Percentiles rank a stretch among this genome's conserved stretches.
phyloP scores from a whole-genome alignment of 2,797 vertebrate genomes.

The Melanotaenia pygmaea region DNA sequence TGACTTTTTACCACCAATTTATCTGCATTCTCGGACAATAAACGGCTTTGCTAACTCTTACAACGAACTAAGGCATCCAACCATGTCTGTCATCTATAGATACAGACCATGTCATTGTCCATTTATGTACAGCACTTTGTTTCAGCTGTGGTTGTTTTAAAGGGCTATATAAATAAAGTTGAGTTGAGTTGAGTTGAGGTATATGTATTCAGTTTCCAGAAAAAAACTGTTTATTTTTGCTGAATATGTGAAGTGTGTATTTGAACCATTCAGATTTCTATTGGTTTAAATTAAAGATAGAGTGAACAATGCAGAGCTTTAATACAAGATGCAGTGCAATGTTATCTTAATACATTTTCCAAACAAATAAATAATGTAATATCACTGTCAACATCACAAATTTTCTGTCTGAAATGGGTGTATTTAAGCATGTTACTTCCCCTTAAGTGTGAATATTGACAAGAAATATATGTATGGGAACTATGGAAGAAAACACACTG shows the following conservation, averaged over 20 bases:
- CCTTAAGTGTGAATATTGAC: not conserved
- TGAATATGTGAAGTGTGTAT: not conserved
- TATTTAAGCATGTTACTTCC: not conserved
- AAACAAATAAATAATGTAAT: not conserved
- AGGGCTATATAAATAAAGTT: too few species aligned
- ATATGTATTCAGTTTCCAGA: not conserved
- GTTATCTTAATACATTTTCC: not conserved
- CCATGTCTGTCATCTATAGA: not conserved
- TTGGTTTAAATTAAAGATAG: not conserved
- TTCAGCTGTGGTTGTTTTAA: too few species aligned
- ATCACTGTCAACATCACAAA: not conserved
- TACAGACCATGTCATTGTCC: too few species aligned
- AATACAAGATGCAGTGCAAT: not conserved
- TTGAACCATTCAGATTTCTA: not conserved
- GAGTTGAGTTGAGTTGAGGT: too few species aligned
- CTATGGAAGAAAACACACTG: constrained; percentile 36
- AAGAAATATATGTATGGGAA: constrained; percentile 23
- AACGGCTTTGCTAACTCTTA: not conserved
- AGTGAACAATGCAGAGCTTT: not conserved
- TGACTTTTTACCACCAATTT: not conserved
- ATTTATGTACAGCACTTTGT: too few species aligned
- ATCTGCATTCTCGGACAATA: constrained; percentile 2
- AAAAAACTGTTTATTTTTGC: not conserved
- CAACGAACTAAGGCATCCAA: constrained; percentile 20
- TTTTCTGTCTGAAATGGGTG: not conserved